Evolutionary conservation across 1,140 invertebrate species (phyloP).

Genomic region (Diploscapter pachys): DNA sequence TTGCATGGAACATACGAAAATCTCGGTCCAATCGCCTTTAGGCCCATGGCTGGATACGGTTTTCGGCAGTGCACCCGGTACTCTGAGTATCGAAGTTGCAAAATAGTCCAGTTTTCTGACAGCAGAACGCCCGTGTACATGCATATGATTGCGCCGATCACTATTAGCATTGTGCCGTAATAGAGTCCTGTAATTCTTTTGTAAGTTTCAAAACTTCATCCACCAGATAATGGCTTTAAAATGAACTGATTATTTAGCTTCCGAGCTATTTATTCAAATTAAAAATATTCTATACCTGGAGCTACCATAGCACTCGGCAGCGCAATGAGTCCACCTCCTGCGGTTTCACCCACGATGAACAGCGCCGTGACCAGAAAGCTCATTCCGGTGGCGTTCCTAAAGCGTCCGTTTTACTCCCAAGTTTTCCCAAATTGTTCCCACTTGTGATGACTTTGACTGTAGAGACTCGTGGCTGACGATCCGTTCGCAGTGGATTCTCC

Average conservation of each 20-base stretch:
- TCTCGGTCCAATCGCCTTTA: slow-evolving; percentile 66
- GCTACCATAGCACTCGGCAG: slow-evolving; percentile 52
- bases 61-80: slow-evolving; percentile 66
- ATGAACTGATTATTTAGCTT: no score
- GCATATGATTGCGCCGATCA: slow-evolving; percentile 50
- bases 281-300: slow-evolving; percentile 27
- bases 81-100: slow-evolving; percentile 69
- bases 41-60: slow-evolving; percentile 71
- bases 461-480: no score
- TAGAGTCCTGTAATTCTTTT: slow-evolving; percentile 19
- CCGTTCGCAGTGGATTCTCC: no score
- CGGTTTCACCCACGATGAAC: slow-evolving; percentile 47
- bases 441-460: no score
- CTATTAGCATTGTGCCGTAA: slow-evolving; percentile 46
- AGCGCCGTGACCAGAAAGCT: slow-evolving; percentile 20
- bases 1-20: slow-evolving; percentile 51
- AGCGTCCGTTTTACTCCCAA: no score
- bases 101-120: slow-evolving; percentile 71
- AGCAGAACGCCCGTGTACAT: slow-evolving; percentile 61
- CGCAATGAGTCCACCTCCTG: slow-evolving; percentile 54
- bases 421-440: no score
- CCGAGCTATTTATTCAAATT: no score
- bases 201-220: background rate
- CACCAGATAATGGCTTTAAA: no score
- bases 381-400: slow-evolving; percentile 14